phyloP scores from a whole-genome alignment of 2,888 invertebrate species.

The Kryphioiulus occultus region DNA sequence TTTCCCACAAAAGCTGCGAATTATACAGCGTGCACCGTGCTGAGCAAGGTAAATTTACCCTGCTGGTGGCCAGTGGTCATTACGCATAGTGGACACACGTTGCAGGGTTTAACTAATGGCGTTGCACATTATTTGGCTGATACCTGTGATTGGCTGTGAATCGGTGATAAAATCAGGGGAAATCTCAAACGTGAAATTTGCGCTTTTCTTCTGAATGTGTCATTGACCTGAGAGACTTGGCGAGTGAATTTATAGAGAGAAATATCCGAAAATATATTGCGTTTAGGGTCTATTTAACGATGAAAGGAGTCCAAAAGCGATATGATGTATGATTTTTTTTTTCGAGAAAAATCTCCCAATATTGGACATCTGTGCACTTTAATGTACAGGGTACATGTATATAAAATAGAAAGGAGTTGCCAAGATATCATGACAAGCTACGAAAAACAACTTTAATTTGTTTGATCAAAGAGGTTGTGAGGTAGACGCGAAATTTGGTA shows the following conservation, averaged over 20 bases:
- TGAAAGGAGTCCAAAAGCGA: not conserved
- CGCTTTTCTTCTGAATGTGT: not conserved
- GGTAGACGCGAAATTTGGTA: not conserved
- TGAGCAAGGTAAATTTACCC: not conserved
- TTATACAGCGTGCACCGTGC: not conserved
- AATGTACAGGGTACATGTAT: too few relatives aligned
- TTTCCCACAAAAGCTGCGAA: not conserved
- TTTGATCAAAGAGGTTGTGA: not conserved
- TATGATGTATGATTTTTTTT: not conserved
- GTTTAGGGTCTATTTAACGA: not conserved
- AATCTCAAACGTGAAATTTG: not conserved
- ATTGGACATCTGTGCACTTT: not conserved
- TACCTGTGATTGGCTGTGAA: not conserved
- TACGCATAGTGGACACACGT: not conserved
- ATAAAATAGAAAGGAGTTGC: not conserved
- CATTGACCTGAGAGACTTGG: conserved; percentile 1
- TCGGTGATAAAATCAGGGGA: not conserved
- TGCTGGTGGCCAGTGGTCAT: not conserved
- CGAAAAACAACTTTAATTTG: conserved; percentile 22
- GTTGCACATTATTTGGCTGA: not conserved
- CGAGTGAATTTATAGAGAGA: not conserved
- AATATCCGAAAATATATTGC: not conserved
- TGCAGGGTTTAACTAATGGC: not conserved
- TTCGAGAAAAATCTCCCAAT: not conserved
- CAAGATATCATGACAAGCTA: not conserved